Percentiles rank a stretch among this genome's conserved stretches.
Evolutionary conservation across 2,113 vertebrate species (phyloP).

Genomic region (Orycteropus afer): DNA sequence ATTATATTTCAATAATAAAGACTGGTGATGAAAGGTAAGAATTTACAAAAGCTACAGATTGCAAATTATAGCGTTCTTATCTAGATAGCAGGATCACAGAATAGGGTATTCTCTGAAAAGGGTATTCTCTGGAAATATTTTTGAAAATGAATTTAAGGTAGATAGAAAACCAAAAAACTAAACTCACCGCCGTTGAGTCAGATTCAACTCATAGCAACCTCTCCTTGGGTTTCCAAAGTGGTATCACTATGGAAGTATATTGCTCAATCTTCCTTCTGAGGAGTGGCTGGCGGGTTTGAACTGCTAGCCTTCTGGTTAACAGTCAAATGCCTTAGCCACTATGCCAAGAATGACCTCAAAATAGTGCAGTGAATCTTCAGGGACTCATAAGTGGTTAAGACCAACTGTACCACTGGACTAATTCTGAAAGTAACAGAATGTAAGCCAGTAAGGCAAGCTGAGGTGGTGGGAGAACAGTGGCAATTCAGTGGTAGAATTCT

Average conservation of each 20-base stretch:
- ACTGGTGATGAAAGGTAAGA: constrained; percentile 46
- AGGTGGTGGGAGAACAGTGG: neutral
- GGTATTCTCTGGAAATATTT: neutral
- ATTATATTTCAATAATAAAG: constrained; percentile 56
- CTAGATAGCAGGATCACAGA: neutral
- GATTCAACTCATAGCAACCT: too few species aligned
- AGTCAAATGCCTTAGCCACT: too few species aligned
- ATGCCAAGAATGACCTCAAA: neutral
- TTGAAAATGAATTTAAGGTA: neutral
- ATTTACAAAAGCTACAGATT: constrained; percentile 39
- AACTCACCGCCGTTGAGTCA: too few species aligned
- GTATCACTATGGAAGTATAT: too few species aligned
- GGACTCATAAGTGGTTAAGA: neutral
- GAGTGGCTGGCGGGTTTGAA: too few species aligned
- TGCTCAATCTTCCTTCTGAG: too few species aligned
- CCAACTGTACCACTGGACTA: neutral
- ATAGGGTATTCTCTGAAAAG: neutral
- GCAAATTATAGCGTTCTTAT: constrained; percentile 52
- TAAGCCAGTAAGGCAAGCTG: neutral
- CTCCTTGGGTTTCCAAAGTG: too few species aligned
- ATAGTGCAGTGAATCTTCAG: neutral
- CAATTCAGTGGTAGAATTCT: neutral
- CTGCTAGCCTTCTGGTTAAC: too few species aligned
- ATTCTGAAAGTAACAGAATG: neutral
- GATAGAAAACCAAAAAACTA: too few species aligned